Conservation (phyloP, 2,113 vertebrate genomes). For the Syngnathus scovelli region DNA sequence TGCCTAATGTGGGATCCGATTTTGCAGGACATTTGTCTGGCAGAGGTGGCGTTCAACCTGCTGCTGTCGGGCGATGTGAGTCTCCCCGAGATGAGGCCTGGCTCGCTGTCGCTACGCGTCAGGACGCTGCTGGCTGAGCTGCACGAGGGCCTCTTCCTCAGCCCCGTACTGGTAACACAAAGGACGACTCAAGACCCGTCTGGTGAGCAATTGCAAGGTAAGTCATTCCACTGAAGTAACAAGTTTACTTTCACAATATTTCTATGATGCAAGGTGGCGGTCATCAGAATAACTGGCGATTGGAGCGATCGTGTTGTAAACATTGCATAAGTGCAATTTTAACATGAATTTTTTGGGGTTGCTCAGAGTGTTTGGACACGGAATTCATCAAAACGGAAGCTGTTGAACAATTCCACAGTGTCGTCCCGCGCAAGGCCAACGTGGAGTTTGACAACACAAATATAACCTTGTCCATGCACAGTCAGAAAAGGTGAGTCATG, state of each 20-base stretch:
- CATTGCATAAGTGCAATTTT: too few species aligned
- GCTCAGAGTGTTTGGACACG: slow-evolving; percentile 55
- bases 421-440: slow-evolving; percentile 78
- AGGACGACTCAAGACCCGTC: slow-evolving; percentile 10
- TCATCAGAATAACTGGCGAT: background rate
- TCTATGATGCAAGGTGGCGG: too few species aligned
- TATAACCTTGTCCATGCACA: slow-evolving; percentile 89
- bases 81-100: slow-evolving; percentile 72
- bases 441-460: slow-evolving; percentile 89
- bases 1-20: background rate
- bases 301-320: background rate
- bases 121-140: slow-evolving; percentile 82
- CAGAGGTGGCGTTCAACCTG: slow-evolving; percentile 83
- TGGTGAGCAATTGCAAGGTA: slow-evolving; percentile 33
- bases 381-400: slow-evolving; percentile 65
- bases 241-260: background rate
- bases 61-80: slow-evolving; percentile 79
- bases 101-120: slow-evolving; percentile 68
- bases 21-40: slow-evolving; percentile 84
- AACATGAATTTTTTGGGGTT: background rate
- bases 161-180: slow-evolving; percentile 65
- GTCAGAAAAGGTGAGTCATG: slow-evolving; percentile 84
- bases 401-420: slow-evolving; percentile 71
- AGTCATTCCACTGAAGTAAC: background rate
- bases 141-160: slow-evolving; percentile 88